Conservation (phyloP, 2,113 vertebrate genomes). For the Carassius gibelio region DNA sequence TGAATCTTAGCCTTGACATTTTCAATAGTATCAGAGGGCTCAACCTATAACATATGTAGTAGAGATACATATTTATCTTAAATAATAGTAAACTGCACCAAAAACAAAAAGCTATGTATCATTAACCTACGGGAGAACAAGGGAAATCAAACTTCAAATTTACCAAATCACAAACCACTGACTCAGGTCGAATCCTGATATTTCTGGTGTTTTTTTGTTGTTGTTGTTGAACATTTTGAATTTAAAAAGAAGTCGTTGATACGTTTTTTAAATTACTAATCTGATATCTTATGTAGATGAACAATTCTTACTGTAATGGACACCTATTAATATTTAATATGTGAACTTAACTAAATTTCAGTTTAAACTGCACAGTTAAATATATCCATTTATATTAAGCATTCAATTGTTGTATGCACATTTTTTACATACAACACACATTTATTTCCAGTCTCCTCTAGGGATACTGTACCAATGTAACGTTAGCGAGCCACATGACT, state of each 20-base stretch:
- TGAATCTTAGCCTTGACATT: conserved; percentile 45
- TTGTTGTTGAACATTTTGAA: background rate
- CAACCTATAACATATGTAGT: conserved; percentile 77
- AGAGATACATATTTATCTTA: background rate
- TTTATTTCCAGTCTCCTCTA: background rate
- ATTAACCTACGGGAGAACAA: background rate
- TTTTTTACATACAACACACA: background rate
- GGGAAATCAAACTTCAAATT: background rate
- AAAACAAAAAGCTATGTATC: background rate
- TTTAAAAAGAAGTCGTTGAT: background rate
- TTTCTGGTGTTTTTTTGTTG: background rate
- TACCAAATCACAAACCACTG: background rate
- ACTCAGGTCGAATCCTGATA: background rate
- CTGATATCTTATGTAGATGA: background rate
- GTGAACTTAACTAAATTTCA: background rate
- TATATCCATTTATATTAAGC: no score
- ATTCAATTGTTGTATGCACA: background rate
- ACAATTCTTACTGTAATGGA: background rate
- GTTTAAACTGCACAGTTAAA: background rate
- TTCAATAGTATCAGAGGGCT: conserved; percentile 86
- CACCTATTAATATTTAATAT: background rate
- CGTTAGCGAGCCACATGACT: background rate
- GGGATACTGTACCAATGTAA: background rate
- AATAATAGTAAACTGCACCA: background rate
- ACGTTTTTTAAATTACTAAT: no score